Conservation (phyloP, 2,888 invertebrate genomes). For the Dysmachus trigonus region DNA sequence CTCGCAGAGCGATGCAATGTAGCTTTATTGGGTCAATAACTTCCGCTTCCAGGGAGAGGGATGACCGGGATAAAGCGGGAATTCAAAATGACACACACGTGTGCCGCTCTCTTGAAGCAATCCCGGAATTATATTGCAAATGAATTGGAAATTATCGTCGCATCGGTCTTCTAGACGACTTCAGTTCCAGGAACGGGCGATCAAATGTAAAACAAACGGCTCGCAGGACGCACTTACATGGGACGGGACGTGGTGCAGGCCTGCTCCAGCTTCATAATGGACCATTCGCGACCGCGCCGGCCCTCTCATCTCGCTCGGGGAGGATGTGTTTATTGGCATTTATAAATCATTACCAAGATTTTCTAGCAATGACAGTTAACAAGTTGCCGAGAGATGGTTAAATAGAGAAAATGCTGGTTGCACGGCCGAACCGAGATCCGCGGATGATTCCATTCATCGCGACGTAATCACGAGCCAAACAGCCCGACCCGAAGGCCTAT, state of each 20-base stretch:
- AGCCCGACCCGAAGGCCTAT: constrained; percentile 29
- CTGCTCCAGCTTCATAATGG: constrained; percentile 28
- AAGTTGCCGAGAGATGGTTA: constrained; percentile 44
- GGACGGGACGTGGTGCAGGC: not conserved
- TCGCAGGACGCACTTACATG: constrained; percentile 16
- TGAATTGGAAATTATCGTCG: constrained; percentile 6
- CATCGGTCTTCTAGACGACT: not conserved
- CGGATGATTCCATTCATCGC: constrained; percentile 26
- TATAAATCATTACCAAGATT: constrained; percentile 48
- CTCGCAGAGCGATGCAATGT: not conserved
- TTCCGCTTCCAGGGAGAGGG: constrained; percentile 1
- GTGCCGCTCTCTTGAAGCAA: not conserved
- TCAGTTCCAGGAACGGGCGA: constrained; percentile 2
- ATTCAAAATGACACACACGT: constrained; percentile 5
- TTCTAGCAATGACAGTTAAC: constrained; percentile 47
- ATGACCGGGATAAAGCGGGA: not conserved
- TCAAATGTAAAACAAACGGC: constrained; percentile 25
- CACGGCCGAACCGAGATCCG: constrained; percentile 24
- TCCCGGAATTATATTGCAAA: constrained; percentile 15
- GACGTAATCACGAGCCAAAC: constrained; percentile 21
- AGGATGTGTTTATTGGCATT: constrained; percentile 40
- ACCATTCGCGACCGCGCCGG: not conserved
- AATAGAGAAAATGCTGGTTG: constrained; percentile 44
- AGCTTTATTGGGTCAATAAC: constrained; percentile 1
- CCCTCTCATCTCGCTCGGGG: too few species aligned